phyloP scores from a whole-genome alignment of 2,113 vertebrate genomes.

The Marmota monax region DNA sequence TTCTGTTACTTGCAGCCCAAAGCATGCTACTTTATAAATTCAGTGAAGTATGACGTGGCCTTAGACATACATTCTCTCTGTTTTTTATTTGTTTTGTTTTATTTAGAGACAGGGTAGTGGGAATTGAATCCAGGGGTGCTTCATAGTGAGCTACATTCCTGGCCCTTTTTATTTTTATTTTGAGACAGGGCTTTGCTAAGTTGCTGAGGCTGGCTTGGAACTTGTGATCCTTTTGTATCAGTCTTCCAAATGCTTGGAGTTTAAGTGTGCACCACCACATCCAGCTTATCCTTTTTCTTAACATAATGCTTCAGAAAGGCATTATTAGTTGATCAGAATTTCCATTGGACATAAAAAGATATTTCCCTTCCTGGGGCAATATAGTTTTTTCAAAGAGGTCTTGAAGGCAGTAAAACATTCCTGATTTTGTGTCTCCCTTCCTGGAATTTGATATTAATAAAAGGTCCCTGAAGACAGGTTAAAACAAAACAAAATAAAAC shows the following conservation, averaged over 20 bases:
- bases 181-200: no score
- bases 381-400: not conserved
- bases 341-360: not conserved
- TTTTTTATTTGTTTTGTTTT: no score
- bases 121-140: no score
- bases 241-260: no score
- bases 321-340: not conserved
- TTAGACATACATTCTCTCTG: not conserved
- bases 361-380: not conserved
- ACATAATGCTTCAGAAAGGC: not conserved
- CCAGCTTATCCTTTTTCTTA: not conserved
- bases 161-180: no score
- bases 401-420: not conserved
- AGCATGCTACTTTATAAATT: not conserved
- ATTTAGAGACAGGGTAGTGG: no score
- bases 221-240: no score
- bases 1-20: conserved; percentile 13
- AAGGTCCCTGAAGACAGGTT: not conserved
- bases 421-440: not conserved
- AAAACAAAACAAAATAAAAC: not conserved
- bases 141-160: no score
- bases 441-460: conserved; percentile 2
- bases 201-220: no score
- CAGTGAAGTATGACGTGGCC: not conserved
- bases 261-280: no score